phyloP scores from a whole-genome alignment of 2,797 vertebrate species.

The Micropoecilia bifurca region DNA sequence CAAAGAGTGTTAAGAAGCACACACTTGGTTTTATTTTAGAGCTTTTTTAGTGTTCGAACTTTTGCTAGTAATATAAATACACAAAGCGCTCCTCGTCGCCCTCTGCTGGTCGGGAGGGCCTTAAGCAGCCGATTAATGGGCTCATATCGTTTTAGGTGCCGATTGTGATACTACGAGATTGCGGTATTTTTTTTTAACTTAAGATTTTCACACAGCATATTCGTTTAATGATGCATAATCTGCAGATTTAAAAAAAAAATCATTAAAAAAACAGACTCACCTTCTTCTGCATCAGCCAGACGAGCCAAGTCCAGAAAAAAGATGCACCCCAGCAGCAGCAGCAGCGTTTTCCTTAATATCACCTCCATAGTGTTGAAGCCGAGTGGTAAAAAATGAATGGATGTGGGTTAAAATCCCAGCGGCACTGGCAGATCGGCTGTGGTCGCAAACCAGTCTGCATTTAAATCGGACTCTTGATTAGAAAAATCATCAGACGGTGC shows the following conservation, averaged over 20 bases:
- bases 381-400: slow-evolving; percentile 26
- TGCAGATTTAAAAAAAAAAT: not conserved
- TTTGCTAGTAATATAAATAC: not conserved
- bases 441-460: slow-evolving; percentile 70
- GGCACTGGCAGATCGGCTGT: slow-evolving; percentile 71
- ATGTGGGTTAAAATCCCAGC: slow-evolving; percentile 44
- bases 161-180: not conserved
- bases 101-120: not conserved
- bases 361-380: slow-evolving; percentile 72
- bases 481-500: slow-evolving; percentile 32
- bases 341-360: slow-evolving; percentile 53
- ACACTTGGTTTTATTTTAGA: not conserved
- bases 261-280: slow-evolving; percentile 60
- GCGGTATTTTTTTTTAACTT: not conserved
- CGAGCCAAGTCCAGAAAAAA: slow-evolving; percentile 56
- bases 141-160: not conserved
- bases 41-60: not conserved
- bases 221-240: not conserved
- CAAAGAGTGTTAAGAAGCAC: not conserved
- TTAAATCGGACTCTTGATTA: slow-evolving; percentile 64
- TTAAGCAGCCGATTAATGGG: not conserved
- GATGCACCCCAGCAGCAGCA: slow-evolving; percentile 68
- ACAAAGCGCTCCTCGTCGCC: not conserved
- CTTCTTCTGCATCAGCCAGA: slow-evolving; percentile 79
- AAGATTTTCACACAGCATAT: not conserved